Percentiles rank a stretch among this genome's conserved stretches.
Evolutionary conservation across 1,140 invertebrate species (phyloP).

Genomic region (Potamilus streckersoni): DNA sequence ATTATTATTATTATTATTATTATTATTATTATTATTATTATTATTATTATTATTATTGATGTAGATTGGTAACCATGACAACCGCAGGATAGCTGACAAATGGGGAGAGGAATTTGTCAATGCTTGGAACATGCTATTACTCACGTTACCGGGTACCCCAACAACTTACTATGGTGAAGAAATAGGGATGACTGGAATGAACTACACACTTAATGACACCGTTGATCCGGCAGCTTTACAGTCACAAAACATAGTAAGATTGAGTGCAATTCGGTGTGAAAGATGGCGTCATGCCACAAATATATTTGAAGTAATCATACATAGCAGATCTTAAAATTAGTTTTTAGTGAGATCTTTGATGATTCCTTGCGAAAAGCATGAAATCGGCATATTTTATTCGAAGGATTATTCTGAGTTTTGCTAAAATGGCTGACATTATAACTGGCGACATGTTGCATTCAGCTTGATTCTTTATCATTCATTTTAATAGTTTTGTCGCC

Average conservation of each 20-base stretch:
- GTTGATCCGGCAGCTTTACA: conserved; percentile 41
- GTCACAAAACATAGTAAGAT: conserved; percentile 23
- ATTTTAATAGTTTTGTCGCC: too few species aligned
- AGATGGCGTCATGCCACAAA: neutral
- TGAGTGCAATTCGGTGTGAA: neutral
- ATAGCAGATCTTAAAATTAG: neutral
- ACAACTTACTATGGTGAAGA: conserved; percentile 64
- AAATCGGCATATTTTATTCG: neutral
- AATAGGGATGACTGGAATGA: conserved; percentile 49
- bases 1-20: too few species aligned
- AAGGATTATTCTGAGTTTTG: too few species aligned
- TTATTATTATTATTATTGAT: conserved; percentile 4
- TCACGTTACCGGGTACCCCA: conserved; percentile 58
- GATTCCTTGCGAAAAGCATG: neutral
- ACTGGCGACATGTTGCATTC: too few species aligned
- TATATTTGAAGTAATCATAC: neutral
- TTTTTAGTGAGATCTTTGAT: neutral
- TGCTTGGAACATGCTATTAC: conserved; percentile 53
- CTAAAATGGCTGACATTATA: neutral
- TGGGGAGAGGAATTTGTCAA: conserved; percentile 42
- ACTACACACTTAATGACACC: conserved; percentile 36
- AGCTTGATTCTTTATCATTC: too few species aligned
- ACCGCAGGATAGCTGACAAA: conserved; percentile 35
- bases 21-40: neutral
- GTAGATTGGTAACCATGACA: conserved; percentile 58